Evolutionary conservation across 2,797 vertebrate genomes (phyloP), one percentile per base, ranked within the genome.

Genomic region (Microchirus variegatus): DNA sequence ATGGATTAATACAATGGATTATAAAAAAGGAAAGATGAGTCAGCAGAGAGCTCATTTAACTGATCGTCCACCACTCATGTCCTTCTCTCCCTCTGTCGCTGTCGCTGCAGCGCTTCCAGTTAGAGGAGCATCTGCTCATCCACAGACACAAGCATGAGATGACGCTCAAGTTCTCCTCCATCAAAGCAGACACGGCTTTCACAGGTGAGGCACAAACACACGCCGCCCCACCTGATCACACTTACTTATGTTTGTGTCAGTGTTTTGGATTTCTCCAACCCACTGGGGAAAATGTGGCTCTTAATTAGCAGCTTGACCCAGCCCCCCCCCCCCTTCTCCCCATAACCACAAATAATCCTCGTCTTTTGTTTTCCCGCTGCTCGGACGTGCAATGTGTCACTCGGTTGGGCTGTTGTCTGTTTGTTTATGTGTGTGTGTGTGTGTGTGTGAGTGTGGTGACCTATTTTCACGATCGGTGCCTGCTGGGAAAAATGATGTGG

Each of bases 141-240:
- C 97, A 99, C 91, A 93, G 96, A 85, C 97, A 95, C 94, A 99
- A 99, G 92, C 97, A 99, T 92, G 96, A 98, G 93, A 99, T 98
- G 97, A 98, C 96, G 86, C 95, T 99, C 89, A 99, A 96, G 91
- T 98, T 99, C 86, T 81, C 95, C 73, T 93, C 96, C 84, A 95
- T 97, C 92, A 99, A 98, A 94, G 90, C 93, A 77, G 97, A 99
- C 83, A 93, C 87, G 73, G 90, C 96, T 81, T 93, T 97, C 75
- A 95, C 96, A 95, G 96, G 97, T 99, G 59, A 85, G 83, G n/a
- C n/a, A 9, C 17, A 15, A n/a, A 7, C 15, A 9, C 44, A 7
- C 5, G 4, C 3, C 31, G 7, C 5, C 31, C 1, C 9, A 9
- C 10, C 2, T 36, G 14, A 43, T 26, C 52, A 54, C 12, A 35